phyloP scores from a whole-genome alignment of 2,113 vertebrate species.

The Rhizomys pruinosus region DNA sequence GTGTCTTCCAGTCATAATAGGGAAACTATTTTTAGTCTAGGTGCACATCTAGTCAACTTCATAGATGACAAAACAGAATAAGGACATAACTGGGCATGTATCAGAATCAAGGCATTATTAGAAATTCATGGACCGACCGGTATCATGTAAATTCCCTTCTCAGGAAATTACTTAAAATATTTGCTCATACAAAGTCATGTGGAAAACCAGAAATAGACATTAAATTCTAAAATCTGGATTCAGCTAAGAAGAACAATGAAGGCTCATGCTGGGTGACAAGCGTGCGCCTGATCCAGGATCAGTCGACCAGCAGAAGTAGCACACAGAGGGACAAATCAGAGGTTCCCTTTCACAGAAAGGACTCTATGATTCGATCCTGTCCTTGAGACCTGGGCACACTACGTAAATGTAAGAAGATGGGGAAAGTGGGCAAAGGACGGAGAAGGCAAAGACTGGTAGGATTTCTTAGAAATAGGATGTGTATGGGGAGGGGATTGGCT shows the following conservation, averaged over 20 bases:
- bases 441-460: background rate
- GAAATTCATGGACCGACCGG: background rate
- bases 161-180: slow-evolving; percentile 41
- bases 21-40: slow-evolving; percentile 21
- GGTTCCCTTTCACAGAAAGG: background rate
- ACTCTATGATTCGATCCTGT: background rate
- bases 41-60: background rate
- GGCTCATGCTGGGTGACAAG: background rate
- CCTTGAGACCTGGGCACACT: background rate
- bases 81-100: background rate
- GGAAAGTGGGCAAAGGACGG: background rate
- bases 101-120: background rate
- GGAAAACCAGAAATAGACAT: slow-evolving; percentile 2
- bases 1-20: background rate
- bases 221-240: slow-evolving; percentile 43
- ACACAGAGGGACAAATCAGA: background rate
- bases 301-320: background rate
- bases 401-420: background rate
- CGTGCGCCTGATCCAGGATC: background rate
- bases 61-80: background rate
- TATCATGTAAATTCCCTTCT: background rate
- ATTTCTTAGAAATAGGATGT: background rate
- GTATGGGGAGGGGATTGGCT: background rate
- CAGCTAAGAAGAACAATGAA: background rate
- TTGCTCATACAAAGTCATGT: slow-evolving; percentile 11